These are phyloP conservation scores for Zoanthus solanderi DNA, from an alignment of 92 coral and sea anemone genomes.

Conservation along the genomic window DNA sequence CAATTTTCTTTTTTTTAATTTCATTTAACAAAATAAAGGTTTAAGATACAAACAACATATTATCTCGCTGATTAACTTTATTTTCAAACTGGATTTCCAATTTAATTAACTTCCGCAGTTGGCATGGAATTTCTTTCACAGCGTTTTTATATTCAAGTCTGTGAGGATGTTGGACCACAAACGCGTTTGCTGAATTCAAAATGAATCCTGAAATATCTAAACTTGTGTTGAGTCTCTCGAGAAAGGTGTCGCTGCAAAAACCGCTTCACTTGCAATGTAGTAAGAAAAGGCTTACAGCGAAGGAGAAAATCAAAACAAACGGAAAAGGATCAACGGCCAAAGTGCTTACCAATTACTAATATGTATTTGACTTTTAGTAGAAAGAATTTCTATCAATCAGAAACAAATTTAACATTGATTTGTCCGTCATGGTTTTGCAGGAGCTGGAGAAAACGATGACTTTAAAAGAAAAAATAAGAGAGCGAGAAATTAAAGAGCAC, in stretches of 20 bases:
- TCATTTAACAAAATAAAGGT: not conserved
- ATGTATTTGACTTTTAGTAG: not conserved
- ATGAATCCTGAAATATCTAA: not conserved
- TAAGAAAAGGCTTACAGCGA: not conserved
- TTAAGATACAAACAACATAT: not conserved
- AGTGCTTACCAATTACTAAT: not conserved
- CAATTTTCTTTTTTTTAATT: too few relatives aligned
- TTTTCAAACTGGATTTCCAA: not conserved
- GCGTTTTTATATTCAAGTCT: not conserved
- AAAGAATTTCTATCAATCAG: not conserved
- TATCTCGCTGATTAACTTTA: not conserved
- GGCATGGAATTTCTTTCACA: not conserved
- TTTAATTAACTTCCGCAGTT: slow-evolving; percentile 1
- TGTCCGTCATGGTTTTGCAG: slow-evolving; percentile 53
- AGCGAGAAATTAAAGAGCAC: slow-evolving; percentile 90
- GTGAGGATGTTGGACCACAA: not conserved
- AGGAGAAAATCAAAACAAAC: not conserved
- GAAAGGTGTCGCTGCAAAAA: not conserved
- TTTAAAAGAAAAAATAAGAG: slow-evolving; percentile 86
- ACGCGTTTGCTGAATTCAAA: not conserved
- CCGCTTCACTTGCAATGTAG: not conserved
- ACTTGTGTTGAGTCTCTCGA: not conserved
- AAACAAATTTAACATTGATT: not conserved
- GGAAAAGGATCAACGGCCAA: not conserved
- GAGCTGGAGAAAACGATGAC: slow-evolving; percentile 86